A percentile compares a stretch with the other conserved stretches of the same genome.
Evolutionary conservation across 2,797 vertebrate genomes (phyloP).

Genomic region (Poeciliopsis paucimaculata): DNA sequence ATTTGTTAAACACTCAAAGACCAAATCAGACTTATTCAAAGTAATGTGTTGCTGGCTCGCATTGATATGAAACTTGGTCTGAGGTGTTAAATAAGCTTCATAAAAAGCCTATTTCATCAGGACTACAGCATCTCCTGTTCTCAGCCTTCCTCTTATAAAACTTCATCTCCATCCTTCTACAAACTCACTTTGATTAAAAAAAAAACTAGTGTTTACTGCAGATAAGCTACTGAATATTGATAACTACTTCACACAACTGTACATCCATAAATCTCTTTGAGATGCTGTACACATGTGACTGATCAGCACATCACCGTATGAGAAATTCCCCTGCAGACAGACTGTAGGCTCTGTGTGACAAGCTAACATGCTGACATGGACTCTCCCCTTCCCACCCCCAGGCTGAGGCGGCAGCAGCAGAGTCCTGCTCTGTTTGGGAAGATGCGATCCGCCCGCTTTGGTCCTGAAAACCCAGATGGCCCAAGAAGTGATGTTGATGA

Average conservation of each 20-base stretch:
- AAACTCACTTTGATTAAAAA: not conserved
- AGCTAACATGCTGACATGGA: too few relatives aligned
- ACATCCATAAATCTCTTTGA: not conserved
- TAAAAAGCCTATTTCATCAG: too few relatives aligned
- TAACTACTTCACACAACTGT: not conserved
- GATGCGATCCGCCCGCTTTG: conserved; percentile 87
- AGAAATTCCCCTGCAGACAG: too few relatives aligned
- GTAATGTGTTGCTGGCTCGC: too few relatives aligned
- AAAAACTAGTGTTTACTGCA: not conserved
- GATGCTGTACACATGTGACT: not conserved
- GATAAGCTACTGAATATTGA: not conserved
- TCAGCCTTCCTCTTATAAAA: not conserved
- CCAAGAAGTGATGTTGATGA: conserved; percentile 89
- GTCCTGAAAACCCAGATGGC: conserved; percentile 82
- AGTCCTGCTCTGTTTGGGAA: conserved; percentile 89
- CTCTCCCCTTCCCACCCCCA: conserved; percentile 41
- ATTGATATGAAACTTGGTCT: too few relatives aligned
- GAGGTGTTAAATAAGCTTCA: too few relatives aligned
- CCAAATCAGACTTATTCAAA: too few relatives aligned
- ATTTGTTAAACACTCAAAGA: too few relatives aligned
- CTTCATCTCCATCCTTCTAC: not conserved
- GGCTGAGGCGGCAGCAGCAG: conserved; percentile 93
- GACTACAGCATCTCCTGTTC: too few relatives aligned
- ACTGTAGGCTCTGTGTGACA: too few relatives aligned
- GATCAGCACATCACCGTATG: not conserved